phyloP scores from a whole-genome alignment of 35 echinoderm and acorn worm species.

The Acanthaster planci region DNA sequence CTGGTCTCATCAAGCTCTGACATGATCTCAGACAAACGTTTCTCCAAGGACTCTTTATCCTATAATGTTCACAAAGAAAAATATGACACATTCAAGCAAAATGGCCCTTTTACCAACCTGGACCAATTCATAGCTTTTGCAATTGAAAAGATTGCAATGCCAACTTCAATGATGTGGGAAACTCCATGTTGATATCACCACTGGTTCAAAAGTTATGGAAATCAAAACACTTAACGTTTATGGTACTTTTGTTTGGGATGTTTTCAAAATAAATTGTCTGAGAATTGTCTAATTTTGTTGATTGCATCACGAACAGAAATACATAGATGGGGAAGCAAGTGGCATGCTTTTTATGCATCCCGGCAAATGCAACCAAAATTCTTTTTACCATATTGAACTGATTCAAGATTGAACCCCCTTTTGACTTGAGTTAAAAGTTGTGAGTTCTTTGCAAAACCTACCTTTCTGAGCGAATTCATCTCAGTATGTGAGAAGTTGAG shows the following conservation, averaged over 20 bases:
- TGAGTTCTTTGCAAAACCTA: not conserved
- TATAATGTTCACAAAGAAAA: not conserved
- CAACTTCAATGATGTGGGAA: too few species aligned
- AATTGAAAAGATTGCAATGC: too few species aligned
- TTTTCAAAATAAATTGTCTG: too few species aligned
- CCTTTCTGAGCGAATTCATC: conserved; percentile 44
- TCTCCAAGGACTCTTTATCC: not conserved
- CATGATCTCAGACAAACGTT: not conserved
- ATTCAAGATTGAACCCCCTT: not conserved
- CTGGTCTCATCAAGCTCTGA: not conserved
- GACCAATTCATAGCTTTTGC: too few species aligned
- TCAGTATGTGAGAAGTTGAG: conserved; percentile 57
- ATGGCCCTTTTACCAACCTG: too few species aligned
- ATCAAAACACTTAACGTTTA: too few species aligned
- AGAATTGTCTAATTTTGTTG: too few species aligned
- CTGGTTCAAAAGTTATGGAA: too few species aligned
- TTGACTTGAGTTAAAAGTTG: too few species aligned
- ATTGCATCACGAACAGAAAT: not conserved
- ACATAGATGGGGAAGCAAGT: not conserved
- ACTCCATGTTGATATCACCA: too few species aligned
- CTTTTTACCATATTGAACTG: not conserved
- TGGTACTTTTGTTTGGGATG: too few species aligned
- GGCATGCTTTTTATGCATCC: too few species aligned
- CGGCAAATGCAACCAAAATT: not conserved
- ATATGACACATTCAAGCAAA: not conserved